Base-by-base conservation (phyloP, 2,797 vertebrate genomes). In the Manis javanica region DNA sequence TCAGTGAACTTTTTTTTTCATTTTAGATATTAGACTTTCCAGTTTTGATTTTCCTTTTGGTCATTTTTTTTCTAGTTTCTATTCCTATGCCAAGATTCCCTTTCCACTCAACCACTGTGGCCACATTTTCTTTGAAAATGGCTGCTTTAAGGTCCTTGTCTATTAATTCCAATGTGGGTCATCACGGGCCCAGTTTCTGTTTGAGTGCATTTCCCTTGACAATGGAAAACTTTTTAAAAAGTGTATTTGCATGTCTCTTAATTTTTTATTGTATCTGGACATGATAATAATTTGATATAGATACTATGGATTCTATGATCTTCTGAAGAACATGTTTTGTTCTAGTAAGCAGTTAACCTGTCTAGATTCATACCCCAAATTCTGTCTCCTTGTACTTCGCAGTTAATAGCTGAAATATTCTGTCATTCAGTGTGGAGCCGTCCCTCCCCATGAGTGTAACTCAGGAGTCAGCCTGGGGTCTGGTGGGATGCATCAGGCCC, bases 261-360 rank as follows among this genome's bases (percentile, higher is more conserved):
- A 51, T 26, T 91, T 87, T 26, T 86, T 68, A 83, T 23, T 59
- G 19, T 63, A 34, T 88, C 15, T 31, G 51, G 37, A 69, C 59
- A 63, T 79, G 68, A 53, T 69, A 26, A 31, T 88, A 26, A 19
- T 71, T 23, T 53, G 26, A 3, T 68, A 3, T 23, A 95, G 37
- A 69, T 18, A 55, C 5, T 34, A 7, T 63, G 61, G 59, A 75
- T 93, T 91, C 77, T 79, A 1, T 88, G 84, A 74, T 55, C 57
- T 74, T 78, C 51, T 68, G 42, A 69, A 74, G 53, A 89, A 26
- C 79, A 39, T 81, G 49, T 89, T 96, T 86, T 71, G 79, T 66
- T 85, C 26, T 26, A 42, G 26, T 57, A 64, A 71, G 46, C 39
- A 51, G 26, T 63, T 77, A 87, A 59, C 13, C 23, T 83, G 29